phyloP scores from a whole-genome alignment of 2,797 vertebrate species.

The Hypotaenidia philippensis region DNA sequence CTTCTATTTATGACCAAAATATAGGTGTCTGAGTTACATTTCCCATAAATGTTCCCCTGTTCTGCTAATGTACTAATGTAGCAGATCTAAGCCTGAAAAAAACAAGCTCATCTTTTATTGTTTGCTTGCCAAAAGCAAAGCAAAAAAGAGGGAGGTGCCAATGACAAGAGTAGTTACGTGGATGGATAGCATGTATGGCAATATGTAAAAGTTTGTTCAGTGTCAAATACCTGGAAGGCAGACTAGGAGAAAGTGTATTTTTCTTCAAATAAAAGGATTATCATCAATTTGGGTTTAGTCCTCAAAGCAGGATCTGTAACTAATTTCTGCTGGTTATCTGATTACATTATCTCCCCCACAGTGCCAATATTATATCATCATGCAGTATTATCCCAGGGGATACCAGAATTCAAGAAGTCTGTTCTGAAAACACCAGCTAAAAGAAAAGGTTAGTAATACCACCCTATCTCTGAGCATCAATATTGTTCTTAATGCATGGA shows the following conservation, averaged over 20 bases:
- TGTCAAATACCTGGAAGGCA: accelerated
- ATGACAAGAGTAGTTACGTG: not conserved
- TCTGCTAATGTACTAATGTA: not conserved
- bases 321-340: not conserved
- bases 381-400: not conserved
- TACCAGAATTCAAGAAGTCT: not conserved
- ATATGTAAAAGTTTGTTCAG: not conserved
- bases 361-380: not conserved
- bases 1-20: not conserved
- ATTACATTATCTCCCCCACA: not conserved
- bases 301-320: not conserved
- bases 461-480: not conserved
- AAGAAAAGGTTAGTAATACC: not conserved
- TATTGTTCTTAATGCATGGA: not conserved
- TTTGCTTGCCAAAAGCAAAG: not conserved
- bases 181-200: not conserved
- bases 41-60: not conserved
- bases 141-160: not conserved
- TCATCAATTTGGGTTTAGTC: not conserved
- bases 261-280: not conserved
- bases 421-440: not conserved
- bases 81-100: not conserved
- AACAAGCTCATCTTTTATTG: not conserved
- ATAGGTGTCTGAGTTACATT: not conserved
- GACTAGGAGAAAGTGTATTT: not conserved